phyloP scores from a whole-genome alignment of 1,140 invertebrate species.

The Drosophila simulans region DNA sequence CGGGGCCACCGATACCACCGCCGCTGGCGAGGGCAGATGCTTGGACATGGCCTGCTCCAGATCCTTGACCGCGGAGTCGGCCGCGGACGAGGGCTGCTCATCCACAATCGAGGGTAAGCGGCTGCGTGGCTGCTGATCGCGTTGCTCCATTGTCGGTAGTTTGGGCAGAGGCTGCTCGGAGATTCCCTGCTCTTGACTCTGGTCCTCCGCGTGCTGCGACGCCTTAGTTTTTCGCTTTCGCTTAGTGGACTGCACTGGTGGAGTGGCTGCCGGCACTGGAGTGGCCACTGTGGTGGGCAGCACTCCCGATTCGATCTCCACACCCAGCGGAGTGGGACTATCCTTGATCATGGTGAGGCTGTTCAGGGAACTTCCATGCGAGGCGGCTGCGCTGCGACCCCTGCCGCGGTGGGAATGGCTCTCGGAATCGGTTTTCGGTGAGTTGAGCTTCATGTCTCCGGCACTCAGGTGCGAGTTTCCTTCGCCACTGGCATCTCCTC shows the following conservation, averaged over 20 bases:
- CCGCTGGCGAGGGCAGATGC: conserved; percentile 90
- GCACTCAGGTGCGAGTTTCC: conserved; percentile 57
- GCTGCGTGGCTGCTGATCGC: conserved; percentile 63
- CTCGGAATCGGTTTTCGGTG: conserved; percentile 72
- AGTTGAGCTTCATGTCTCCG: conserved; percentile 62
- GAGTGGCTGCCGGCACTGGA: conserved; percentile 57
- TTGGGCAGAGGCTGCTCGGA: conserved; percentile 76
- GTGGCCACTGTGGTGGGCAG: conserved; percentile 68
- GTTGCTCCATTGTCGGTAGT: conserved; percentile 66
- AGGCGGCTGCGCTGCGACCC: conserved; percentile 52
- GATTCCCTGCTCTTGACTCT: conserved; percentile 25
- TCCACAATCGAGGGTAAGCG: conserved; percentile 75
- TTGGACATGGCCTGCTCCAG: conserved; percentile 98
- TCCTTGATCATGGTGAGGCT: conserved; percentile 74
- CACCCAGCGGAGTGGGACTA: conserved; percentile 59
- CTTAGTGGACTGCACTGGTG: conserved; percentile 49
- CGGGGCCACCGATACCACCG: conserved; percentile 51
- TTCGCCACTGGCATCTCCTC: conserved; percentile 88
- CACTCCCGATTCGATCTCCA: conserved; percentile 55
- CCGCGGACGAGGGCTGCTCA: conserved; percentile 39
- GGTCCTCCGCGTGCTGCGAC: conserved; percentile 66
- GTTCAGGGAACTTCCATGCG: conserved; percentile 53
- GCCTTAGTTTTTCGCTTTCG: conserved; percentile 77
- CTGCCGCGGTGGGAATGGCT: conserved; percentile 66
- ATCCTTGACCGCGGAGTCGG: conserved; percentile 88